Conservation (phyloP, 1,140 invertebrate species). For the Drosophila hydei region DNA sequence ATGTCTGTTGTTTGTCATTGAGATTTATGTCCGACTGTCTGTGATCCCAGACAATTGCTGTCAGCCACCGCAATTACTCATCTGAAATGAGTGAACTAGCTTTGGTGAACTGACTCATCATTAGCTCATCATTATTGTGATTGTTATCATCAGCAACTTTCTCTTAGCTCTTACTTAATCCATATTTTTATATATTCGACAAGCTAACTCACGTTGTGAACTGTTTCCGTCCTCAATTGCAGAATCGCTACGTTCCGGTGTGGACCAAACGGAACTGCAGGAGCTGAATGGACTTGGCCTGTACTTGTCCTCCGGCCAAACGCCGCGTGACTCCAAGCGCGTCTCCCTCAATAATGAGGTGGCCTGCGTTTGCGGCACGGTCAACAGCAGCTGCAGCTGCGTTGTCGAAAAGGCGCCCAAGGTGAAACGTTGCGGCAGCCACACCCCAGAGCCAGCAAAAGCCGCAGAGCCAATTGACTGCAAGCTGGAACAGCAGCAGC, state of each 20-base stretch:
- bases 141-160: conserved; percentile 4
- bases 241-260: conserved; percentile 68
- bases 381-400: conserved; percentile 22
- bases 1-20: conserved; percentile 29
- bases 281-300: conserved; percentile 49
- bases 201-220: no score
- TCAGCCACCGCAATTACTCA: conserved; percentile 51
- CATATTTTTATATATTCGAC: no score
- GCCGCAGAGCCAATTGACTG: conserved; percentile 2
- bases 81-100: conserved; percentile 13
- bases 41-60: conserved; percentile 10
- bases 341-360: conserved; percentile 55
- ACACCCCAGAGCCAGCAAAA: conserved; percentile 5
- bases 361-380: conserved; percentile 39
- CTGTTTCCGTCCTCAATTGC: conserved; percentile 21
- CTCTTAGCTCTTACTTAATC: conserved; percentile 13
- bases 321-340: conserved; percentile 56
- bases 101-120: conserved; percentile 36
- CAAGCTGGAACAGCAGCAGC: neutral
- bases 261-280: conserved; percentile 62
- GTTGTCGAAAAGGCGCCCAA: conserved; percentile 57
- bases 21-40: conserved; percentile 2
- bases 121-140: conserved; percentile 19
- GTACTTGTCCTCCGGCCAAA: conserved; percentile 3
- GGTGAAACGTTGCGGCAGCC: conserved; percentile 49